A percentile compares a stretch with the other conserved stretches of the same genome.
phyloP scores from a whole-genome alignment of 1,140 invertebrate species.

The Zelostemma sp. region DNA sequence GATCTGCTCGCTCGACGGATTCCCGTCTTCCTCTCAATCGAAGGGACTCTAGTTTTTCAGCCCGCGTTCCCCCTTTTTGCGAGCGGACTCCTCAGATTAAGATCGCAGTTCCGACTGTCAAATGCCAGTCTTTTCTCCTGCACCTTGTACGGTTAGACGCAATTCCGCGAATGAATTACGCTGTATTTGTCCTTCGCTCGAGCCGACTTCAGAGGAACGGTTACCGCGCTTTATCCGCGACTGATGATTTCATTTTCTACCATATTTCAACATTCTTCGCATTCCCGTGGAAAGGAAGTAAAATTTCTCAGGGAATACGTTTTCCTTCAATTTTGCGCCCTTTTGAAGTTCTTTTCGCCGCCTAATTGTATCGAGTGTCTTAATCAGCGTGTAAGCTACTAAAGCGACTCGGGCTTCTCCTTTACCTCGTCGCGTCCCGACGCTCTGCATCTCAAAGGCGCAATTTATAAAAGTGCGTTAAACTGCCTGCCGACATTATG shows the following conservation, averaged over 20 bases:
- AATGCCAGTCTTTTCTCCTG: conserved; percentile 25
- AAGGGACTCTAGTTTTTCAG: conserved; percentile 47
- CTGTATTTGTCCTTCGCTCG: conserved; percentile 24
- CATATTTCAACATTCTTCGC: too few species aligned
- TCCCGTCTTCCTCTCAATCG: conserved; percentile 50
- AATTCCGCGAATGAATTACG: conserved; percentile 34
- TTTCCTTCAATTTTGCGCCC: conserved; percentile 42
- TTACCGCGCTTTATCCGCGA: neutral
- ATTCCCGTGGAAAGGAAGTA: too few species aligned
- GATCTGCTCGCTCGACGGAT: conserved; percentile 50
- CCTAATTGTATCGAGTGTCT: conserved; percentile 70
- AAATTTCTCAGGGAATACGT: too few species aligned
- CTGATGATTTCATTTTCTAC: too few species aligned
- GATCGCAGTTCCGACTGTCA: conserved; percentile 58
- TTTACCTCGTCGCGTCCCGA: conserved; percentile 40
- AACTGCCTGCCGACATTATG: conserved; percentile 56
- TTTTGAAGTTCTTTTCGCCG: conserved; percentile 66
- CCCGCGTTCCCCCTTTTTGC: conserved; percentile 40
- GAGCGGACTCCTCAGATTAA: conserved; percentile 51
- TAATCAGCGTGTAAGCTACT: conserved; percentile 69
- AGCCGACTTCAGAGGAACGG: neutral
- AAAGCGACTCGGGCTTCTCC: conserved; percentile 39
- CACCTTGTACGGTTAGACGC: conserved; percentile 31
- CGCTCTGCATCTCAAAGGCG: conserved; percentile 68
- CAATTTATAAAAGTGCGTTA: conserved; percentile 67